Base-by-base conservation (phyloP, 1,140 invertebrate genomes). In the Yoshiicerus persimilis region DNA sequence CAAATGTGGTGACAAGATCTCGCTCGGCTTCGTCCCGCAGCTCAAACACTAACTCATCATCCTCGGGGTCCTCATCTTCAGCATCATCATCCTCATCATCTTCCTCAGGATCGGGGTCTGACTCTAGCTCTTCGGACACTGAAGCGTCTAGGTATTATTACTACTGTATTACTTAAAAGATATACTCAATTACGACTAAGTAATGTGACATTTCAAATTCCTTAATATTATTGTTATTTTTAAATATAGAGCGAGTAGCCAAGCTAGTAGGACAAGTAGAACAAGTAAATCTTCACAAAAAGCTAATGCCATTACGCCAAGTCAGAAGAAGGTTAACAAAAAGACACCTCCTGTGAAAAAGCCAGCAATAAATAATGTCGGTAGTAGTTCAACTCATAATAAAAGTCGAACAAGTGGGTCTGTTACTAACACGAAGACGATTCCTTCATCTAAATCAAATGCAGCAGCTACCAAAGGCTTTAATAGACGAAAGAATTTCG, bases 391-490 rank as follows among this genome's bases (percentile, higher is more conserved):
- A 23, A 87, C 75, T 16, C 34, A 77, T 10, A 39, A 56, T 56
- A 88, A 88, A 70, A 38, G 27, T 3, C 30, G 87, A n/a, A 88
- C 66, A 32, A 88, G 83, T 88, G 89, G 89, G 11, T 39, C 87
- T 30, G 87, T 90, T 47, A 90, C 70, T 25, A 90, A 90, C 87
- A 86, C 64, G 13, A 88, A 88, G 39, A 86, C 87, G 23, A 86
- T 90, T 56, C 86, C 83, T 16, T n/a, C 34, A 20, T 34, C 84
- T 10, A 70, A 64, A 85, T 39, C 56, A 13, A 16, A 32, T 20
- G 36, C 34, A 10, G 32, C 75, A 36, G n/a, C n/a, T n/a, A n/a
- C 16, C 86, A 20, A 87, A 77, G 77, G 75, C 30, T 56, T 30
- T 66, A n/a, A n/a, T n/a, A 83, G 70, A n/a, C 25, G 86, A 80